phyloP scores from a whole-genome alignment of 2,888 invertebrate species.

The Osmoderma eremita region DNA sequence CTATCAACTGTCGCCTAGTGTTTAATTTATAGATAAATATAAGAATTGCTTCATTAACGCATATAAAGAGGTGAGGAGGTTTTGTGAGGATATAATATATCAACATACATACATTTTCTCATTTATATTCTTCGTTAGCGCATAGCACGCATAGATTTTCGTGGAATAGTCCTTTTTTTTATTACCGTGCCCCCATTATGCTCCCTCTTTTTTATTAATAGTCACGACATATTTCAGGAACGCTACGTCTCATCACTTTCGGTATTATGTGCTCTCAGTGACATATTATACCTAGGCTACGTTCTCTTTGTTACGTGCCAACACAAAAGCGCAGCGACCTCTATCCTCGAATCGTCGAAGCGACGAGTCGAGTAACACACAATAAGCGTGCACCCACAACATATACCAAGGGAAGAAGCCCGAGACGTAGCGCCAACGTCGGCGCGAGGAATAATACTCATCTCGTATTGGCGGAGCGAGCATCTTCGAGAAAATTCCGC shows the following conservation, averaged over 20 bases:
- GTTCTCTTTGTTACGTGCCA: constrained; percentile 17
- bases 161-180: too few species aligned
- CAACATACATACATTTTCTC: neutral
- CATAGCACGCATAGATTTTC: too few species aligned
- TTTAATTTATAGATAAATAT: too few species aligned
- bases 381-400: constrained; percentile 1
- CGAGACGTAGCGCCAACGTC: constrained; percentile 1
- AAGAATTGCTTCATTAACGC: too few species aligned
- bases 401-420: constrained; percentile 2
- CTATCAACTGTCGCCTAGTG: too few species aligned
- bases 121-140: neutral
- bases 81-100: neutral
- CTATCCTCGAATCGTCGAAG: constrained; percentile 24
- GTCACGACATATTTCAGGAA: constrained; percentile 17
- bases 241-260: constrained; percentile 11
- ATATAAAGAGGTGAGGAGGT: too few species aligned
- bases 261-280: constrained; percentile 1
- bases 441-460: neutral
- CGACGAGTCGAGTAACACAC: constrained; percentile 25
- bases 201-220: constrained; percentile 7
- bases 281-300: constrained; percentile 5
- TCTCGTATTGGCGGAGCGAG: neutral
- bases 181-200: too few species aligned
- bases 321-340: constrained; percentile 23
- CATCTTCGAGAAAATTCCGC: neutral